A percentile compares a stretch with the other conserved stretches of the same genome.
Conservation (phyloP, 2,113 vertebrate species). For the Procavia capensis region DNA sequence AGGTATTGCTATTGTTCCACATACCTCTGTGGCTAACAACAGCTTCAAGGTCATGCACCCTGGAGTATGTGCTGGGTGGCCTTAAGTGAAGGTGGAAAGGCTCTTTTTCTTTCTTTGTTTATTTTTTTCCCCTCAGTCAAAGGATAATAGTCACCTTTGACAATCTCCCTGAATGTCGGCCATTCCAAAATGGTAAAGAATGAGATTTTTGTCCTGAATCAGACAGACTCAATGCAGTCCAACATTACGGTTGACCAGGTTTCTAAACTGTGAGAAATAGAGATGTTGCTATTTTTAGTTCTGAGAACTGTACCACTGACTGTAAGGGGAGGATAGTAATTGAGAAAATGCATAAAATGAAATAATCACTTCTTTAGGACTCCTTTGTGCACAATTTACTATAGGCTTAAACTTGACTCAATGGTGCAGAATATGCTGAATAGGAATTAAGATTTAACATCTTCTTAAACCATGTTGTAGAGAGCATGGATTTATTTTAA, state of each 20-base stretch:
- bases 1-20: background rate
- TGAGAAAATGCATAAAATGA: background rate
- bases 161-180: background rate
- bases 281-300: background rate
- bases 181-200: background rate
- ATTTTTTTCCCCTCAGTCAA: background rate
- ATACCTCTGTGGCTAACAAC: background rate
- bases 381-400: slow-evolving; percentile 5
- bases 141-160: background rate
- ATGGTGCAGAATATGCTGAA: background rate
- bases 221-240: background rate
- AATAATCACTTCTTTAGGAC: background rate
- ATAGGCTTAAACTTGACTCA: background rate
- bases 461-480: background rate
- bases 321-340: background rate
- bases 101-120: background rate
- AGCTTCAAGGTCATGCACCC: background rate
- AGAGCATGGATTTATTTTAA: background rate
- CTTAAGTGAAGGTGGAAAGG: background rate
- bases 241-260: background rate
- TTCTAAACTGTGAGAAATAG: background rate
- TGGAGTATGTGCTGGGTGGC: background rate
- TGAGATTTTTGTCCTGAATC: background rate
- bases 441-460: background rate
- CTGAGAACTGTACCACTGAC: background rate